Evolutionary conservation across 2,113 vertebrate genomes (phyloP), one percentile per base, ranked within the genome.

Genomic region (Pollachius pollachius): DNA sequence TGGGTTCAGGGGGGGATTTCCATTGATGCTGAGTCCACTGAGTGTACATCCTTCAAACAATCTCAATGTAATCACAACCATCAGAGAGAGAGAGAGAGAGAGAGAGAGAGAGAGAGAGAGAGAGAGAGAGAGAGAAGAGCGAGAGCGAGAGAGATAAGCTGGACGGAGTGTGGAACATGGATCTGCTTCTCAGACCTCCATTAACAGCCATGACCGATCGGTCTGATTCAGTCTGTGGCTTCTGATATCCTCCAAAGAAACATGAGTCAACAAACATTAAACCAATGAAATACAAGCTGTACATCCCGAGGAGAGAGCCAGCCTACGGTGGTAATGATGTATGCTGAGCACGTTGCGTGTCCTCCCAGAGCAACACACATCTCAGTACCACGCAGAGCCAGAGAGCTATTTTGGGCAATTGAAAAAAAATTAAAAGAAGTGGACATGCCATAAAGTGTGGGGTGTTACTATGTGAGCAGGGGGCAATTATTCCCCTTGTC

Each of bases 21-120:
- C 21, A 19, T 75, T 25, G 65, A 80, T 76, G 85, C 82, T 83
- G 82, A 81, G 69, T 78, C 71, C 64, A 68, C 79, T 82, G 70
- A 85, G 67, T 60, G 27, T 78, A 80, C 87, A 87, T 86, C 83
- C 85, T 88, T 76, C 80, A 73, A 89, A 91, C 86, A 83, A 81
- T 84, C 79, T 83, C 41, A 67, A 84, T 84, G n/a, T 87, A 87
- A 89, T 90, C 81, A 73, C 71, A 76, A 84, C 79, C 87, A 87
- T 70, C 81, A n/a, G 21, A 23, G 21, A 23, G 21, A 23, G 21
- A 23, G 21, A 23, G 21, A 23, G 21, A 23, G 21, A 23, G 21
- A 23, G 21, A 23, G 21, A 23, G 21, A 23, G 21, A 23, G 21
- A 23, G 21, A 23, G 21, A 23, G 21, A 23, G 21, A 23, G 21